Evolutionary conservation across 1,140 invertebrate genomes (phyloP).

Genomic region (Thaumatotibia leucotreta): DNA sequence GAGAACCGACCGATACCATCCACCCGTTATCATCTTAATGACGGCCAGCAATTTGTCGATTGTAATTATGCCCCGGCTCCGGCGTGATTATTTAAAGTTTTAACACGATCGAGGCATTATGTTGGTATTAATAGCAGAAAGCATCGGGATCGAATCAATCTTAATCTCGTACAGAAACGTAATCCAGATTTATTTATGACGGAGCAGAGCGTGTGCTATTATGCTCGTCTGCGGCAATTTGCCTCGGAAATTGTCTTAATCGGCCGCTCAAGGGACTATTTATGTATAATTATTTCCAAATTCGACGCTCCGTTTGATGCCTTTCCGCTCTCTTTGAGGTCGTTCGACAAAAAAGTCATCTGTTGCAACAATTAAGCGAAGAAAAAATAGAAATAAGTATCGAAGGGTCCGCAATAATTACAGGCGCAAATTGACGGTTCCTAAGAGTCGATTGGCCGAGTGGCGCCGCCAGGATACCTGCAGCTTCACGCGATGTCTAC

Average conservation of each 20-base stretch:
- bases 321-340: constrained; percentile 75
- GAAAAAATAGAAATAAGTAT: constrained; percentile 76
- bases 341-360: constrained; percentile 76
- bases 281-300: constrained; percentile 77
- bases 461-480: constrained; percentile 65
- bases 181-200: constrained; percentile 77
- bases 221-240: constrained; percentile 75
- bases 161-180: constrained; percentile 75
- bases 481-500: constrained; percentile 43
- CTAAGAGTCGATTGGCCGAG: constrained; percentile 52
- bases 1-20: constrained; percentile 50
- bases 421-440: constrained; percentile 73
- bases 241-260: constrained; percentile 75
- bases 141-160: constrained; percentile 74
- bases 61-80: constrained; percentile 69
- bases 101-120: constrained; percentile 69
- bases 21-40: constrained; percentile 68
- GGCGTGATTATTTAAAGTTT: constrained; percentile 65
- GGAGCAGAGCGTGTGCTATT: constrained; percentile 70
- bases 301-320: constrained; percentile 75
- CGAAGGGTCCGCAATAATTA: constrained; percentile 76
- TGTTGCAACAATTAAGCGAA: constrained; percentile 73
- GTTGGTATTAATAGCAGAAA: constrained; percentile 68
- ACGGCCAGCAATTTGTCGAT: constrained; percentile 68
- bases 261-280: constrained; percentile 76